A percentile compares a stretch with the other conserved stretches of the same genome.
phyloP scores from a whole-genome alignment of 53 echinoderm and acorn worm genomes.

The Arbacia lixula region DNA sequence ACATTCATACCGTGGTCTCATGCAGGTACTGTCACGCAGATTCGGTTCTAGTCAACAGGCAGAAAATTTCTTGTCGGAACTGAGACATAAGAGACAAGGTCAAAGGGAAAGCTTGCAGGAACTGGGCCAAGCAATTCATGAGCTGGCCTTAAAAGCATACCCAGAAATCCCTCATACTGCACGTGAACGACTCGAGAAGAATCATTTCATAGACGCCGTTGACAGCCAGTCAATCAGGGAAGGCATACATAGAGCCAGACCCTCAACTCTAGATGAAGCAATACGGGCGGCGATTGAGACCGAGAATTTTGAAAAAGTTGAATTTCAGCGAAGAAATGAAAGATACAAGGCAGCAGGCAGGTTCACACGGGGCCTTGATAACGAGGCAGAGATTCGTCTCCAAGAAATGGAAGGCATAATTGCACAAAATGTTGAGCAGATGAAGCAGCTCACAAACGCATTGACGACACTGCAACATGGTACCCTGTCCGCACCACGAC shows the following conservation, averaged over 20 bases:
- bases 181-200: constrained; percentile 60
- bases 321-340: constrained; percentile 7
- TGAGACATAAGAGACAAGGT: too few relatives aligned
- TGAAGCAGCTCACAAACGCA: too few relatives aligned
- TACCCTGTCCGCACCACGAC: too few relatives aligned
- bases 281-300: constrained; percentile 60
- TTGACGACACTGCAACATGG: too few relatives aligned
- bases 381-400: constrained; percentile 4
- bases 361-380: constrained; percentile 19
- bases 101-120: too few relatives aligned
- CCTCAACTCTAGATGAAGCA: constrained; percentile 58
- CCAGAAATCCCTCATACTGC: constrained; percentile 42
- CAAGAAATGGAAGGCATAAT: constrained; percentile 8
- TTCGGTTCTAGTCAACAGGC: too few relatives aligned
- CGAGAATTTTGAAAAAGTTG: constrained; percentile 55
- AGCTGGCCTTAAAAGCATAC: too few relatives aligned
- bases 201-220: constrained; percentile 64
- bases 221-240: constrained; percentile 45
- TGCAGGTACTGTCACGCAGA: too few relatives aligned
- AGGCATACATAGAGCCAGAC: constrained; percentile 47
- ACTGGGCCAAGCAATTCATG: too few relatives aligned
- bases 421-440: too few relatives aligned
- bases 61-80: too few relatives aligned
- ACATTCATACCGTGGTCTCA: too few relatives aligned
- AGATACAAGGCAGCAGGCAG: constrained; percentile 1